A percentile compares a stretch with the other conserved stretches of the same genome.
phyloP scores from a whole-genome alignment of 2,113 vertebrate species.

The human region DNA sequence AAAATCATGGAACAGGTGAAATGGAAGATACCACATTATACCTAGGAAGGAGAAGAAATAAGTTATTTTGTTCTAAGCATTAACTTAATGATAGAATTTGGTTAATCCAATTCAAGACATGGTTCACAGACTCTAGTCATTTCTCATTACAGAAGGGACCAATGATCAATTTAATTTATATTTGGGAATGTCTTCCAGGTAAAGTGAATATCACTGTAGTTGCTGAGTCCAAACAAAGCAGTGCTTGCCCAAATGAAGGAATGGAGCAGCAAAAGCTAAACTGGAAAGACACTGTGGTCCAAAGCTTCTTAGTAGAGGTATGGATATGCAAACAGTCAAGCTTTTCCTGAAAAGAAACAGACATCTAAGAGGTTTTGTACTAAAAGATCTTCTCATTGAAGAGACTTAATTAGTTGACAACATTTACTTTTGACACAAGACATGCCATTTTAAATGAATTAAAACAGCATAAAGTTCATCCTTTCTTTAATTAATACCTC shows the following conservation, averaged over 20 bases:
- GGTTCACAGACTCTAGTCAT: not conserved
- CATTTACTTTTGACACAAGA: not conserved
- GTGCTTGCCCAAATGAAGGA: not conserved
- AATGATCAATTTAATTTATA: not conserved
- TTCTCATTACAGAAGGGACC: not conserved
- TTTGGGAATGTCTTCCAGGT: slow-evolving; percentile 75
- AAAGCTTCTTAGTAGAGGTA: slow-evolving; percentile 81
- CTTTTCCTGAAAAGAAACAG: not conserved
- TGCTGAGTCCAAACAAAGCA: slow-evolving; percentile 73
- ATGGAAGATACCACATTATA: not conserved
- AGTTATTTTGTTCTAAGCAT: not conserved
- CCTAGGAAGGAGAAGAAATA: not conserved
- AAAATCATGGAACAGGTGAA: not conserved
- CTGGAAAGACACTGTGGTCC: slow-evolving; percentile 74
- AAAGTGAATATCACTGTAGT: slow-evolving; percentile 74
- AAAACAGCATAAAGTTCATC: not conserved
- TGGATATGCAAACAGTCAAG: fast-evolving
- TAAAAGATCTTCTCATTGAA: not conserved
- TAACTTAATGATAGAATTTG: not conserved
- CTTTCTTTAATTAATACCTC: not conserved
- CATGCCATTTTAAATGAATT: not conserved
- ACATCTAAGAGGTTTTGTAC: not conserved
- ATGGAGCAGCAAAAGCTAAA: slow-evolving; percentile 17
- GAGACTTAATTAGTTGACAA: not conserved
- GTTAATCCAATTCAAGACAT: not conserved